Evolutionary conservation across 1,140 invertebrate species (phyloP), one percentile per base, ranked within the genome.

Genomic region (Achatina immaculata): DNA sequence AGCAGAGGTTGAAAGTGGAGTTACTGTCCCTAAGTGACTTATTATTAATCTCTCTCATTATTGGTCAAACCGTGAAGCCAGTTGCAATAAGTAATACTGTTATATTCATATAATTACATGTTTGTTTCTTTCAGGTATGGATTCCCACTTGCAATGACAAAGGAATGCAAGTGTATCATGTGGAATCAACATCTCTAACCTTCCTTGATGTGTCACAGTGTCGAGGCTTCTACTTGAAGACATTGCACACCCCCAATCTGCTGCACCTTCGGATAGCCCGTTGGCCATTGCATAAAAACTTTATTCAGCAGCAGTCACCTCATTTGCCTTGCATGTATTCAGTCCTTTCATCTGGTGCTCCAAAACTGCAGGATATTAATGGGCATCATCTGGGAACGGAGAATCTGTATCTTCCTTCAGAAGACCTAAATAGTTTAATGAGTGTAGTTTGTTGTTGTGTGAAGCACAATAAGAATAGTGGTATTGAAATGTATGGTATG

Each of bases 401-500:
- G 16, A 28, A 16, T n/a, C 9, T 51, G 19, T 14, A 19, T 45
- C 40, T 48, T 34, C 45, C 72, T 48, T 28, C 42, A 48, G 43
- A 48, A 11, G 9, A 45, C n/a, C 31, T 75, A 16, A 75, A 19
- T 34, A 75, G 21, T 75, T 38, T 48, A 34, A 14, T 75, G 21
- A 48, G 6, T 55, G 51, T 34, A 4, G 9, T 75, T 75, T 75
- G 72, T 75, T 75, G 72, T 45, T 75, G 72, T 34, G 6, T 36
- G 6, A 45, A 34, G 28, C 72, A 75, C 51, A 76, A 58, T 4
- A 62, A 4, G 38, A 42, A 21, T 75, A 6, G 42, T 14, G 36
- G 72, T 48, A 75, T 48, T 21, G 72, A 75, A 51, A 72, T 45
- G 72, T 75, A 75, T 75, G 72, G 72, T 45, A 75, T 75, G 72